Conservation (phyloP, 1,140 invertebrate species). For the Cecropterus lyciades region DNA sequence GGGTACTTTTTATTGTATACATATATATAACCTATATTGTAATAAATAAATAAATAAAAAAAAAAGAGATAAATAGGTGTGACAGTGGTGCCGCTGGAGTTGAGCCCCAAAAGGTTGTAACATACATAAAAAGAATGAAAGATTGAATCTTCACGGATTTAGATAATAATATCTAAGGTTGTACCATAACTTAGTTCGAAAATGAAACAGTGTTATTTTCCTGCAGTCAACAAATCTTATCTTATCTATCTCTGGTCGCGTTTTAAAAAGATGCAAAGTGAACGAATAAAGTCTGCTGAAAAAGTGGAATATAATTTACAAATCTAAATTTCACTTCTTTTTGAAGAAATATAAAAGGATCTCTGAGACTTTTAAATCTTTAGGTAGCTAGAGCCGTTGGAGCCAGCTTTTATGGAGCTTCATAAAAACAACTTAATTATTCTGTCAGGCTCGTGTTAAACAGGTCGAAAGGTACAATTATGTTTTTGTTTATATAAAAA, state of each 20-base stretch:
- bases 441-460: slow-evolving; percentile 1
- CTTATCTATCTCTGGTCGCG: background rate
- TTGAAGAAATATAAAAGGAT: too few relatives aligned
- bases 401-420: background rate
- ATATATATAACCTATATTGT: too few relatives aligned
- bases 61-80: too few relatives aligned
- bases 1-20: too few relatives aligned
- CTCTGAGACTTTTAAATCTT: background rate
- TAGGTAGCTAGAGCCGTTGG: background rate
- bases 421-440: slow-evolving; percentile 4
- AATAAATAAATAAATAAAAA: too few relatives aligned
- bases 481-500: too few relatives aligned
- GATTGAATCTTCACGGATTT: too few relatives aligned
- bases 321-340: slow-evolving; percentile 15
- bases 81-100: too few relatives aligned
- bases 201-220: slow-evolving; percentile 2
- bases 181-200: background rate
- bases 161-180: background rate
- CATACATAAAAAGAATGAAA: too few relatives aligned
- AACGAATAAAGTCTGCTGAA: slow-evolving; percentile 1
- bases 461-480: background rate
- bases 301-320: slow-evolving; percentile 10
- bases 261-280: slow-evolving; percentile 8
- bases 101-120: too few relatives aligned
- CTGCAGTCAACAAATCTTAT: slow-evolving; percentile 1